A percentile compares a stretch with the other conserved stretches of the same genome.
Conservation (phyloP, 2,113 vertebrate genomes). For the Furnarius figulus region DNA sequence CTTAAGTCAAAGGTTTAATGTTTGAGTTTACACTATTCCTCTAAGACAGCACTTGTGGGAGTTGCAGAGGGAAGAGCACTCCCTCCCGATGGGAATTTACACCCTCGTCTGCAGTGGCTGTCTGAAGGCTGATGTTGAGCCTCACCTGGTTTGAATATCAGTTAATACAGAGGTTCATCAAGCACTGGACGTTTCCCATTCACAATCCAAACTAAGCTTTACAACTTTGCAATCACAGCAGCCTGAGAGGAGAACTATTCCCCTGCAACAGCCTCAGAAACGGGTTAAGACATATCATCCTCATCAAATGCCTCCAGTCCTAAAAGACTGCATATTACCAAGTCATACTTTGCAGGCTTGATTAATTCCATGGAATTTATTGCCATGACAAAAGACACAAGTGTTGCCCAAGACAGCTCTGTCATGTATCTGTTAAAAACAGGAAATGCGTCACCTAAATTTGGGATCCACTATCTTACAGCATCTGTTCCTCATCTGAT, state of each 20-base stretch:
- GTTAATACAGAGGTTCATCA: neutral
- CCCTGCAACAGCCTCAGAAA: neutral
- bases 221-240: accelerated
- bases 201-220: neutral
- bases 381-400: neutral
- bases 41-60: neutral
- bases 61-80: neutral
- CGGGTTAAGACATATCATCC: neutral
- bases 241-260: accelerated
- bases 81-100: neutral
- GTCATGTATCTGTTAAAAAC: neutral
- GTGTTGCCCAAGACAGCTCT: neutral
- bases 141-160: neutral
- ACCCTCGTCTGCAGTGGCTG: accelerated
- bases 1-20: neutral
- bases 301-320: neutral
- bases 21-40: neutral
- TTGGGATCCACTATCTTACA: neutral
- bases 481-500: neutral
- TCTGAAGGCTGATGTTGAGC: neutral
- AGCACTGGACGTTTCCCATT: neutral
- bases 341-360: neutral
- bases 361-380: neutral
- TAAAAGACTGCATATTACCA: neutral
- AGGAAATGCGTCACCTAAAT: neutral